Evolutionary conservation across 1,140 invertebrate species (phyloP).

Genomic region (Philotrypesis tridentata): DNA sequence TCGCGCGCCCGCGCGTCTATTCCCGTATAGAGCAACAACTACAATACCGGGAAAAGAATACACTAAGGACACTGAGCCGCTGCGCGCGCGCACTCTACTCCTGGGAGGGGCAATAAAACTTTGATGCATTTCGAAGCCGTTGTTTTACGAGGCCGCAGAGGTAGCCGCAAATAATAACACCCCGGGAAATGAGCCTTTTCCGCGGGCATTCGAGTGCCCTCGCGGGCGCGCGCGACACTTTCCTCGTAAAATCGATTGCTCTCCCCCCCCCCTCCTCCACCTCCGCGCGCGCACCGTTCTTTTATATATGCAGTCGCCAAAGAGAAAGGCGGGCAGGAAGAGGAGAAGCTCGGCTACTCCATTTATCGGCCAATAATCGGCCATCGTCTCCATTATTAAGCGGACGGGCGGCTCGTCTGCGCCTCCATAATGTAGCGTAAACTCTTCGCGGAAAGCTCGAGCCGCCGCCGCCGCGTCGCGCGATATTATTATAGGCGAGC

Average conservation of each 20-base stretch:
- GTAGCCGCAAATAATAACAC: neutral
- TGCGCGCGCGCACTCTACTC: neutral
- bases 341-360: neutral
- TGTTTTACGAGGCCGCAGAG: constrained; percentile 19
- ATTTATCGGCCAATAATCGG: neutral
- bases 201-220: neutral
- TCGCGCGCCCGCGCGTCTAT: too few species aligned
- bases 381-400: constrained; percentile 3
- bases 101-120: constrained; percentile 7
- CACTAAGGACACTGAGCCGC: neutral
- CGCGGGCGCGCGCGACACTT: constrained; percentile 12
- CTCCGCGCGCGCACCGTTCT: too few species aligned
- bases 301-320: neutral
- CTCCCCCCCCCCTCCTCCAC: too few species aligned
- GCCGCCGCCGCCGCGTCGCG: too few species aligned
- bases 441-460: neutral
- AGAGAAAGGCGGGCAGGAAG: neutral
- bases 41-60: neutral
- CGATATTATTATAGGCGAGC: constrained; percentile 10
- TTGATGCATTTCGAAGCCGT: constrained; percentile 16
- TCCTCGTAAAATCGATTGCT: constrained; percentile 28
- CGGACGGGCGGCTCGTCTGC: neutral
- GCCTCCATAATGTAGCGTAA: neutral
- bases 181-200: neutral
- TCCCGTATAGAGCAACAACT: neutral